Conservation (phyloP, 2,797 vertebrate genomes). For the Bovichtus variegatus region DNA sequence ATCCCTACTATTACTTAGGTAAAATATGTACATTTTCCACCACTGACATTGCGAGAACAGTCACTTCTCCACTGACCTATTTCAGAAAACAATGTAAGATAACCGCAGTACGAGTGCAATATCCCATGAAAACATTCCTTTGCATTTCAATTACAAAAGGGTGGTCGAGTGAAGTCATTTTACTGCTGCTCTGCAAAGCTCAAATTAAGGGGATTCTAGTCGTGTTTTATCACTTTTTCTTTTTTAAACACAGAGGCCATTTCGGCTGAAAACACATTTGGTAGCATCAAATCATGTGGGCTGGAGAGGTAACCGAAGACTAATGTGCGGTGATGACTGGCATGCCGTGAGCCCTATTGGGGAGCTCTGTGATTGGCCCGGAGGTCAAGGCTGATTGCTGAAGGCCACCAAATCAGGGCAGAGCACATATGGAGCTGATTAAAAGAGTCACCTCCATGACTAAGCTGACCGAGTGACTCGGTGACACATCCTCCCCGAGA, state of each 20-base stretch:
- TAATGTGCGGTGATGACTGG: constrained; percentile 20
- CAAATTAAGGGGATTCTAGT: background rate
- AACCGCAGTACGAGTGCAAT: background rate
- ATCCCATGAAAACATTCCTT: background rate
- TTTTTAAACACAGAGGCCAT: constrained; percentile 3
- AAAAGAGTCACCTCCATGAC: constrained; percentile 65
- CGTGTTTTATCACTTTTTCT: constrained; percentile 6
- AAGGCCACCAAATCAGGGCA: constrained; percentile 52
- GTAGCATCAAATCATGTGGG: constrained; percentile 18
- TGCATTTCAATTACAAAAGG: background rate
- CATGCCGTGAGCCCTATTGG: constrained; percentile 2
- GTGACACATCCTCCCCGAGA: constrained; percentile 48
- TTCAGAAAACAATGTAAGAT: background rate
- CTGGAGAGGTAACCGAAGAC: constrained; percentile 48
- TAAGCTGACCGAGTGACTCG: constrained; percentile 54
- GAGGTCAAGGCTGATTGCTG: constrained; percentile 67
- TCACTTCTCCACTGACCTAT: background rate
- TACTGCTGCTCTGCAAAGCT: background rate
- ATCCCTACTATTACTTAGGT: too few relatives aligned
- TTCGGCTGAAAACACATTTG: constrained; percentile 5
- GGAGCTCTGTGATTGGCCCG: constrained; percentile 54
- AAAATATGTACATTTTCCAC: too few relatives aligned
- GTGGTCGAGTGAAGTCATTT: background rate
- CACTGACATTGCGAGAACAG: too few relatives aligned
- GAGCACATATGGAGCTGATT: constrained; percentile 75